Percentiles rank a stretch among this genome's conserved stretches.
Evolutionary conservation across 2,113 vertebrate species (phyloP).

Genomic region (Melanotaenia duboulayi): DNA sequence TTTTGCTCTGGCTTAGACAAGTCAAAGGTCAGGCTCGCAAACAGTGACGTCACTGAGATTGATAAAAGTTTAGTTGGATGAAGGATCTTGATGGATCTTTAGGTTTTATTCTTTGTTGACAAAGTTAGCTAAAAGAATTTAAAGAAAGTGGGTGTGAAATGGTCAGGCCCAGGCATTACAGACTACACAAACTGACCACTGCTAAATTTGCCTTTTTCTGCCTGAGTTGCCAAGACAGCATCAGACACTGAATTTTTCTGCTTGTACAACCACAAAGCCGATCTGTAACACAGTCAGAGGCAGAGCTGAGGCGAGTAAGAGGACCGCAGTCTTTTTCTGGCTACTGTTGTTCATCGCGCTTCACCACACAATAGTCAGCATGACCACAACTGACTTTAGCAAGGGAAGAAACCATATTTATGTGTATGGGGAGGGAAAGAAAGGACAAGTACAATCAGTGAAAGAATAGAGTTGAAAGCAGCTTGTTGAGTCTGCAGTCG

Average conservation of each 20-base stretch:
- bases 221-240: slow-evolving; percentile 57
- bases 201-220: slow-evolving; percentile 54
- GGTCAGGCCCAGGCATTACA: slow-evolving; percentile 17
- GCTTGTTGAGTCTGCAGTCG: slow-evolving; percentile 29
- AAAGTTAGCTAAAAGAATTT: background rate
- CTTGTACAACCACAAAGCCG: slow-evolving; percentile 46
- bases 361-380: slow-evolving; percentile 65
- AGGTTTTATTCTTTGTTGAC: background rate
- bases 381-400: slow-evolving; percentile 52
- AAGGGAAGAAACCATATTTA: slow-evolving; percentile 31
- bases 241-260: slow-evolving; percentile 35
- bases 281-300: slow-evolving; percentile 28
- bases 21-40: slow-evolving; percentile 58
- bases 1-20: background rate
- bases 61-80: background rate
- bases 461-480: background rate
- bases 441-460: background rate
- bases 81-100: background rate
- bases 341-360: slow-evolving; percentile 67
- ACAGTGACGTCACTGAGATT: background rate
- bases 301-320: slow-evolving; percentile 8
- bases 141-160: slow-evolving; percentile 29
- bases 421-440: slow-evolving; percentile 29
- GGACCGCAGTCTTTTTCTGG: slow-evolving; percentile 76
- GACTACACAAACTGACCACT: slow-evolving; percentile 40